Evolutionary conservation across 1,140 invertebrate genomes (phyloP).

Genomic region (Scaptomyza pallida): DNA sequence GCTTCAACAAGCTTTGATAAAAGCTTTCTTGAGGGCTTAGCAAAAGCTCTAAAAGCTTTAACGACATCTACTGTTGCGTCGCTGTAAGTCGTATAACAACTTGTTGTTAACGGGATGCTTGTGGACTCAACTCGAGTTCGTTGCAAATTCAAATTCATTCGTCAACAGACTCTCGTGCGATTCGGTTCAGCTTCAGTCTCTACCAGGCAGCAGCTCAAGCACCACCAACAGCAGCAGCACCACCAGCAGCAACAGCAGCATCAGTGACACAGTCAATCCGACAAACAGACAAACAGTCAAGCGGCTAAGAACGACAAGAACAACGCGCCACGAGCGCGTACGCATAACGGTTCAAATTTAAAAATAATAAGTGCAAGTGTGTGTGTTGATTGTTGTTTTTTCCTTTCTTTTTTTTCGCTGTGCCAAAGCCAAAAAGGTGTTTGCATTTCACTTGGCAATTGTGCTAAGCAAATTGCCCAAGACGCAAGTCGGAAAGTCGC

Average conservation of each 20-base stretch:
- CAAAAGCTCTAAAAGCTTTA: slow-evolving; percentile 3
- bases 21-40: too few species aligned
- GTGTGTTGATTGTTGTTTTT: slow-evolving; percentile 32
- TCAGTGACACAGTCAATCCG: slow-evolving; percentile 30
- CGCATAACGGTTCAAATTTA: slow-evolving; percentile 44
- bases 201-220: neutral
- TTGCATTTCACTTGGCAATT: slow-evolving; percentile 10
- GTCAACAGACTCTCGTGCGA: slow-evolving; percentile 73
- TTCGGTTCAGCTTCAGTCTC: slow-evolving; percentile 61
- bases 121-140: slow-evolving; percentile 28
- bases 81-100: slow-evolving; percentile 35
- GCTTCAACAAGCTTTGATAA: neutral
- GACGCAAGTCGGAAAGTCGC: slow-evolving; percentile 13
- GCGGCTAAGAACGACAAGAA: slow-evolving; percentile 16
- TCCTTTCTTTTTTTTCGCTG: slow-evolving; percentile 31
- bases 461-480: slow-evolving; percentile 16
- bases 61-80: slow-evolving; percentile 10
- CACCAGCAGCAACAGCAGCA: slow-evolving; percentile 27
- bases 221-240: slow-evolving; percentile 15
- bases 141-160: slow-evolving; percentile 59
- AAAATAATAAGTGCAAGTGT: slow-evolving; percentile 24
- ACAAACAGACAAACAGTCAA: slow-evolving; percentile 20
- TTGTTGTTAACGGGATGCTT: slow-evolving; percentile 60
- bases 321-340: slow-evolving; percentile 28
- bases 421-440: slow-evolving; percentile 33